A percentile compares a stretch with the other conserved stretches of the same genome.
Conservation (phyloP, 2,797 vertebrate species). For the Merluccius polli region DNA sequence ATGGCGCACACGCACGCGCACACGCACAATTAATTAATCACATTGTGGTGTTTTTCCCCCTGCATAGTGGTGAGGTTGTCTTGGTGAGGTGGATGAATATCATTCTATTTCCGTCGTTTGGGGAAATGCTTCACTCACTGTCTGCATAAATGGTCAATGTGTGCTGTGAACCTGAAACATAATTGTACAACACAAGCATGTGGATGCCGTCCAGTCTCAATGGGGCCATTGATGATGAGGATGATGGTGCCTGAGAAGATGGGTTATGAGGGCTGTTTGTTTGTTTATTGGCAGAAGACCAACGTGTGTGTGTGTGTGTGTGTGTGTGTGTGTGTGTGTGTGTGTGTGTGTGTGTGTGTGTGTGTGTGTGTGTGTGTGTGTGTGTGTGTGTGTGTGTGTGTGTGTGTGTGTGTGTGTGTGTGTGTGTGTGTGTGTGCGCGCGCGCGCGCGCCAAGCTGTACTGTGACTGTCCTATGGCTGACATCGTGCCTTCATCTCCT, state of each 20-base stretch:
- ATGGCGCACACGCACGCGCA: too few relatives aligned
- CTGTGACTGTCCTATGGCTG: too few relatives aligned
- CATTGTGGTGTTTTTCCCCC: too few relatives aligned
- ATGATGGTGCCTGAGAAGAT: background rate
- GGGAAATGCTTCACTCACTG: too few relatives aligned
- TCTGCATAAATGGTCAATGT: background rate
- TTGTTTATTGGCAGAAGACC: background rate
- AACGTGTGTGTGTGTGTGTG: conserved; percentile 19
- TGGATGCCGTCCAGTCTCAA: conserved; percentile 47
- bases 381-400: conserved; percentile 7
- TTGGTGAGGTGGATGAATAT: too few relatives aligned
- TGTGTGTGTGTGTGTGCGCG: background rate
- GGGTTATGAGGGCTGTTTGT: background rate
- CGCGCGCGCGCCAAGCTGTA: too few relatives aligned
- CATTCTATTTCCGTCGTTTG: too few relatives aligned
- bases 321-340: conserved; percentile 2
- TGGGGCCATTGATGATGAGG: conserved; percentile 27
- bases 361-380: conserved; percentile 6
- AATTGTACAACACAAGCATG: background rate
- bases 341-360: conserved; percentile 22
- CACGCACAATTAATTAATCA: too few relatives aligned
- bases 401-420: conserved; percentile 1
- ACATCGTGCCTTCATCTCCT: too few relatives aligned
- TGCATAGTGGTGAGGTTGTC: too few relatives aligned
- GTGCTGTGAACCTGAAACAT: background rate